These are phyloP conservation scores for Idaea dimidiata DNA, from an alignment of 2,888 invertebrate genomes.

Conservation along the genomic window DNA sequence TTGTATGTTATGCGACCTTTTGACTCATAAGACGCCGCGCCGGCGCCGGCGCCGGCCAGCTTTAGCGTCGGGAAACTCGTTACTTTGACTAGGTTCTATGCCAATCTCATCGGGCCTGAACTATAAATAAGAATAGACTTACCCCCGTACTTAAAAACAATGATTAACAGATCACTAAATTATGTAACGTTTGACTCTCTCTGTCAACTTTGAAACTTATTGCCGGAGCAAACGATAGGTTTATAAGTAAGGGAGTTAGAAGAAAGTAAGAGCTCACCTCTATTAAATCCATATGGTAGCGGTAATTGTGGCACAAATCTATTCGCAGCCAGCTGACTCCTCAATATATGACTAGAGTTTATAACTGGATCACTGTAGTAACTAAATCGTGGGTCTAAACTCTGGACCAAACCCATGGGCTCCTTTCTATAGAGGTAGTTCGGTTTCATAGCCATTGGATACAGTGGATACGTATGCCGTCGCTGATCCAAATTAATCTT, in stretches of 20 bases:
- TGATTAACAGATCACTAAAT: no score
- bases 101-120: no score
- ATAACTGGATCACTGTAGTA: constrained; percentile 63
- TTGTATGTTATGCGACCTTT: no score
- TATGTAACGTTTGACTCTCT: no score
- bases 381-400: constrained; percentile 38
- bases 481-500: constrained; percentile 53
- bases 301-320: constrained; percentile 54
- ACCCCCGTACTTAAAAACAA: no score
- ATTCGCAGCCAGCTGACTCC: constrained; percentile 59
- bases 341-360: constrained; percentile 56
- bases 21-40: no score
- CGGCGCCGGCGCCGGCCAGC: no score
- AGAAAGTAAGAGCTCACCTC: constrained; percentile 49
- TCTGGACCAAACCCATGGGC: constrained; percentile 38
- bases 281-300: constrained; percentile 61
- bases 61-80: no score
- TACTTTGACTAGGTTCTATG: no score
- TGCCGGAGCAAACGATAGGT: no score
- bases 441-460: constrained; percentile 63
- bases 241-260: constrained; percentile 13
- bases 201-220: no score
- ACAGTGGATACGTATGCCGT: constrained; percentile 62
- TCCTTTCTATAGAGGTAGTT: constrained; percentile 53
- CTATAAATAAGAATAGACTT: no score